Evolutionary conservation across 1,140 invertebrate species (phyloP).

Genomic region (Procambarus clarkii): DNA sequence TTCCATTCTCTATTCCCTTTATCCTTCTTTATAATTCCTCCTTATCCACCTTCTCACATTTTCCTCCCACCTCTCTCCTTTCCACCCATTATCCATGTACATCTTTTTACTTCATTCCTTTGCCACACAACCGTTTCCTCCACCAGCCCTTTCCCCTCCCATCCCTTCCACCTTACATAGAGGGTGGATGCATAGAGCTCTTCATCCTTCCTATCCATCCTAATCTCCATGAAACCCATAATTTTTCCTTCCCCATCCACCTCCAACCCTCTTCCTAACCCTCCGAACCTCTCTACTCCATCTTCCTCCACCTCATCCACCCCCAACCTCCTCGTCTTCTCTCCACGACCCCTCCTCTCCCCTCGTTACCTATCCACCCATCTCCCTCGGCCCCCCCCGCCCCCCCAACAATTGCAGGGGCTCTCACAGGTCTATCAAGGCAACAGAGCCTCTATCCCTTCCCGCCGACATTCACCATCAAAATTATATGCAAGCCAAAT

Average conservation of each 20-base stretch:
- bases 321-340: neutral
- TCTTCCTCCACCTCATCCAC: neutral
- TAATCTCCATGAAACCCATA: no score
- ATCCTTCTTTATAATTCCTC: no score
- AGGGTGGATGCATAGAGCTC: no score
- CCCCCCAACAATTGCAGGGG: neutral
- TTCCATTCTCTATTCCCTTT: no score
- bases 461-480: neutral
- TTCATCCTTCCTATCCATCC: no score
- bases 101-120: no score
- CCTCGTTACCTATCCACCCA: neutral
- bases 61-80: neutral
- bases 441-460: neutral
- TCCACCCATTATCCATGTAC: neutral
- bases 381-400: neutral
- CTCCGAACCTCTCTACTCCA: neutral
- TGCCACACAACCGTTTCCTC: no score
- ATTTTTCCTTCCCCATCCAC: no score
- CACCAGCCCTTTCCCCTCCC: no score
- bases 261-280: neutral
- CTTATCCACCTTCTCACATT: no score
- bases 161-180: no score
- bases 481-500: slow-evolving; percentile 11
- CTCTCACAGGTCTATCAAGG: no score
- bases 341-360: neutral